phyloP scores from a whole-genome alignment of 2,888 invertebrate genomes.

The Branchellion lobata region DNA sequence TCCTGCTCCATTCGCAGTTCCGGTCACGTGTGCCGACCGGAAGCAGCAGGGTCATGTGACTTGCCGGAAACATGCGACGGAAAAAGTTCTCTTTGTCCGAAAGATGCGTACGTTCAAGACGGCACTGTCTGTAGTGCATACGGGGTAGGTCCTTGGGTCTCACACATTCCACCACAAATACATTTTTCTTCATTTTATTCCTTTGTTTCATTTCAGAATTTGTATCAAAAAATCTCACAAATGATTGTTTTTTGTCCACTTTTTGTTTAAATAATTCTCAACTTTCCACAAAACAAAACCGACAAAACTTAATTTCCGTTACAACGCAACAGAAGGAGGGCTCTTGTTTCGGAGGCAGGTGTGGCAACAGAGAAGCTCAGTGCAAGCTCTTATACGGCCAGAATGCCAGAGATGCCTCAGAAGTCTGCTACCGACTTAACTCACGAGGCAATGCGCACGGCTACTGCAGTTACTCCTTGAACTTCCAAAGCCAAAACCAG shows the following conservation, averaged over 20 bases:
- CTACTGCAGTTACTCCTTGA: not conserved
- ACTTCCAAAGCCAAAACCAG: not conserved
- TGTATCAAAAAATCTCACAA: too few species aligned
- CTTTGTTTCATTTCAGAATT: too few species aligned
- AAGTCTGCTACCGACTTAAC: constrained; percentile 2
- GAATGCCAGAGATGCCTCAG: not conserved
- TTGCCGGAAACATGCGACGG: constrained; percentile 34
- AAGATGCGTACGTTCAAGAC: constrained; percentile 18
- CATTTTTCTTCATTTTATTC: too few species aligned
- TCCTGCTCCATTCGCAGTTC: not conserved
- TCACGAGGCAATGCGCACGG: not conserved
- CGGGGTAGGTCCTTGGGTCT: too few species aligned
- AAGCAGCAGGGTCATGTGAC: constrained; percentile 17
- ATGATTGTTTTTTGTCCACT: too few species aligned
- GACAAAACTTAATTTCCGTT: not conserved
- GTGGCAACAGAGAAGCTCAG: constrained; percentile 11
- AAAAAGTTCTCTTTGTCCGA: not conserved
- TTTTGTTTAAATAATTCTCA: not conserved
- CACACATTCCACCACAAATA: too few species aligned
- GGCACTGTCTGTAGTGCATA: constrained; percentile 11
- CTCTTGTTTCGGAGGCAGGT: constrained; percentile 15
- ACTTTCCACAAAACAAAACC: not conserved
- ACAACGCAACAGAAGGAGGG: not conserved
- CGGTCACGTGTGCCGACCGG: not conserved
- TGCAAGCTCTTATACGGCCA: constrained; percentile 23